Evolutionary conservation across 2,797 vertebrate genomes (phyloP).

Genomic region (Hemibagrus guttatus): DNA sequence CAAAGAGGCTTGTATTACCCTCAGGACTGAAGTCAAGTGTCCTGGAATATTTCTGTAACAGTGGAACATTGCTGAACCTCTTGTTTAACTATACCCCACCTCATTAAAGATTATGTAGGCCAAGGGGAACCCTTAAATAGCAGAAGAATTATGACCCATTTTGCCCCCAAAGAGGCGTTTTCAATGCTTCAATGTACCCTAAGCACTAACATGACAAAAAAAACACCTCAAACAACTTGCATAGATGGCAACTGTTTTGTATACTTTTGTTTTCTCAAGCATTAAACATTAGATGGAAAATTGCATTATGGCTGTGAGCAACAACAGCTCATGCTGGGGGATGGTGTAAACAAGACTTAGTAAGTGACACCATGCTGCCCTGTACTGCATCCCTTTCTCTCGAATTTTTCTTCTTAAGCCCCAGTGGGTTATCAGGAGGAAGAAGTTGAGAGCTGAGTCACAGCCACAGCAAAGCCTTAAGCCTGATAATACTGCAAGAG

Average conservation of each 20-base stretch:
- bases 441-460: slow-evolving; percentile 72
- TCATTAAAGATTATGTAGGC: slow-evolving; percentile 71
- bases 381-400: slow-evolving; percentile 36
- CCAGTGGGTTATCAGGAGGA: slow-evolving; percentile 67
- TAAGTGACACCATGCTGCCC: slow-evolving; percentile 31
- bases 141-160: slow-evolving; percentile 65
- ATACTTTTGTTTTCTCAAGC: slow-evolving; percentile 37
- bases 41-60: slow-evolving; percentile 61
- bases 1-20: slow-evolving; percentile 80
- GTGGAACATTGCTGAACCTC: slow-evolving; percentile 69
- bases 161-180: slow-evolving; percentile 55
- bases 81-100: slow-evolving; percentile 72
- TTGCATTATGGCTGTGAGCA: slow-evolving; percentile 60
- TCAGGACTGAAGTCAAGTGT: slow-evolving; percentile 79
- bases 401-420: slow-evolving; percentile 59
- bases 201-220: slow-evolving; percentile 48
- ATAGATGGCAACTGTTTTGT: background rate
- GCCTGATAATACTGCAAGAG: slow-evolving; percentile 62
- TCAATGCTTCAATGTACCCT: slow-evolving; percentile 59
- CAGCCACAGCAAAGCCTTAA: slow-evolving; percentile 52
- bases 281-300: slow-evolving; percentile 46
- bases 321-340: slow-evolving; percentile 51
- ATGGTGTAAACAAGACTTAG: slow-evolving; percentile 36
- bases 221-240: background rate
- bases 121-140: slow-evolving; percentile 67